A percentile compares a stretch with the other conserved stretches of the same genome.
Evolutionary conservation across 2,113 vertebrate genomes (phyloP).

Genomic region (Crotalus viridis): DNA sequence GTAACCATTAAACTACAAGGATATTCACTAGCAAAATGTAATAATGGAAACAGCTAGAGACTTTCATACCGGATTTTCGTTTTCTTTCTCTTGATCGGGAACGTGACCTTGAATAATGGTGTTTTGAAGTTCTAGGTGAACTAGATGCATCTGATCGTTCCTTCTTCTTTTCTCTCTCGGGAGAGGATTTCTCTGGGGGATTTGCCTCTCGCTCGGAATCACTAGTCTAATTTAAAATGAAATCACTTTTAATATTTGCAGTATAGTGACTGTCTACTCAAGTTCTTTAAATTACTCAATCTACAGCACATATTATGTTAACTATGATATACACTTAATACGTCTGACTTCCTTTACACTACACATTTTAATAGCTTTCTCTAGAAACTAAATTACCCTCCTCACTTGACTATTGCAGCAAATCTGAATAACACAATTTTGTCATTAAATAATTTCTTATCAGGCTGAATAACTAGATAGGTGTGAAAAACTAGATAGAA

Average conservation of each 20-base stretch:
- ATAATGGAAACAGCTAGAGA: background rate
- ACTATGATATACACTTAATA: background rate
- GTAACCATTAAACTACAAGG: background rate
- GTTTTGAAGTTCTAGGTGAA: constrained; percentile 88
- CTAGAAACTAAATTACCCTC: background rate
- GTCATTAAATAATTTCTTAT: background rate
- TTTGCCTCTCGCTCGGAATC: constrained; percentile 81
- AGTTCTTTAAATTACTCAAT: background rate
- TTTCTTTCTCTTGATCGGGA: constrained; percentile 87
- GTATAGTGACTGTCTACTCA: background rate
- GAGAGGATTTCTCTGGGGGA: constrained; percentile 75
- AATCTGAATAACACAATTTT: background rate
- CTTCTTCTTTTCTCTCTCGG: constrained; percentile 82
- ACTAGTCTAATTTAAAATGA: constrained; percentile 74
- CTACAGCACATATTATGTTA: background rate
- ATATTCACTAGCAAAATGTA: background rate
- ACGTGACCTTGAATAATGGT: constrained; percentile 89
- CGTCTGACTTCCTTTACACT: background rate
- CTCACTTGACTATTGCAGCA: background rate
- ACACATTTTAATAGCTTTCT: background rate
- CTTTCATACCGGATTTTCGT: constrained; percentile 79
- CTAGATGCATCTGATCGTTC: constrained; percentile 83
- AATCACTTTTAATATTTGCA: background rate
- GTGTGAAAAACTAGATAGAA: background rate
- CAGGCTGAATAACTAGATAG: background rate